Evolutionary conservation across 2,113 vertebrate species (phyloP), one percentile per base, ranked within the genome.

Genomic region (Thryonomys swinderianus): DNA sequence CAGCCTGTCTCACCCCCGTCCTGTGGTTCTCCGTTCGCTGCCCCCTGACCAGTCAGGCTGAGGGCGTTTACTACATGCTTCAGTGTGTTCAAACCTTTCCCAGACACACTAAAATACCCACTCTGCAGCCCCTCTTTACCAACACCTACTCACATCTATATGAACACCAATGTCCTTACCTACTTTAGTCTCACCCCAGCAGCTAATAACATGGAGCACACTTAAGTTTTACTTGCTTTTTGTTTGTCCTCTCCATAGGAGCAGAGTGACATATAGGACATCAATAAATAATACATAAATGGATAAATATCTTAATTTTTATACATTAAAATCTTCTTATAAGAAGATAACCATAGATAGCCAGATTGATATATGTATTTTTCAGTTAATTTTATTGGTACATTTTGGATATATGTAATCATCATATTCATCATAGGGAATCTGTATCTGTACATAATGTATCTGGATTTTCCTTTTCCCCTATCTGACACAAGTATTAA

Each of bases 201-300:
- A 83, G 79, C 83, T 78, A 59, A 55, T 73, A 78, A 57, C 25
- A 48, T 69, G 4, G 73, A 40, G 13, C 16, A 20, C 4, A 71
- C 1, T 1, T 61, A 40, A 66, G 87, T 53, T 85, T 42, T 51
- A 23, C 61, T 94, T 74, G 10, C 1, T 40, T 86, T 92, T 34
- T 84, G 7, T 32, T 84, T 76, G 25, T 51, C 4, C 59, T 16
- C 21, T 85, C 16, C 16, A 80, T 25, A 48, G 37, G 48, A 86
- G 13, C 55, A 83, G 9, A 21, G 40, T 79, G 51, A 59, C 20
- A 79, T 7, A 71, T 11, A 55, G 5, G 18, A 25, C 34, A 17
- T 74, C 42, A 59, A 48, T 48, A 76, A 42, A 89, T 79, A 82
- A 86, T 51, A 51, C 48, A 25, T 7, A 93, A 88, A 78, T 23